phyloP scores from a whole-genome alignment of 2,797 vertebrate species.

The Anniella stebbinsi region DNA sequence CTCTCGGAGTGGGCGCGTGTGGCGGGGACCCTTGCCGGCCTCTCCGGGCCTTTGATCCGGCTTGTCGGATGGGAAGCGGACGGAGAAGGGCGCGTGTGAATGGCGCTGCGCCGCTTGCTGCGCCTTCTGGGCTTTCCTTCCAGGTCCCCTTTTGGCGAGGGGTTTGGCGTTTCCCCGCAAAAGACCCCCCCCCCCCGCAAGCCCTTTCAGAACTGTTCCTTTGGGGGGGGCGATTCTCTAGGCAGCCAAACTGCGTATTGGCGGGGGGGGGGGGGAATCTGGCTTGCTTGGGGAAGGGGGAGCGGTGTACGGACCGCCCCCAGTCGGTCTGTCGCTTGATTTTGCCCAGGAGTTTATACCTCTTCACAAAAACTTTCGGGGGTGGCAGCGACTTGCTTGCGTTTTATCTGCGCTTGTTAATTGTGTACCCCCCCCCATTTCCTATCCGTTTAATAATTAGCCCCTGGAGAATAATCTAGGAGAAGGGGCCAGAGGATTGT shows the following conservation, averaged over 20 bases:
- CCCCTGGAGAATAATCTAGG: background rate
- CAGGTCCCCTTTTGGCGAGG: background rate
- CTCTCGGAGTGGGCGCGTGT: background rate
- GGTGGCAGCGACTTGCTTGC: background rate
- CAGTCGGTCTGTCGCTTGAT: background rate
- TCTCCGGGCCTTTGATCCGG: background rate
- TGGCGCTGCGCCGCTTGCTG: conserved; percentile 5
- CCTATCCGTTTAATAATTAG: background rate
- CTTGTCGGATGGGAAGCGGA: no score
- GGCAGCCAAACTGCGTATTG: background rate
- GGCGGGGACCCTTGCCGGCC: background rate
- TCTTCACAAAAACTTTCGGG: background rate
- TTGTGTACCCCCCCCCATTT: background rate
- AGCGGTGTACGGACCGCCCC: background rate
- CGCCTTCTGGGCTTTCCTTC: background rate
- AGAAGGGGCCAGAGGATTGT: background rate
- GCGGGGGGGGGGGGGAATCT: background rate
- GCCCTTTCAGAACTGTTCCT: rapidly evolving
- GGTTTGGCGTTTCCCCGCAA: background rate
- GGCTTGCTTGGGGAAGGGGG: background rate
- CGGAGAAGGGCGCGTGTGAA: conserved; percentile 13
- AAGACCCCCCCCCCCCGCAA: conserved; percentile 71
- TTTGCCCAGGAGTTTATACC: background rate
- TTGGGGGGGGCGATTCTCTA: no score
- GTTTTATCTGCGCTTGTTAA: background rate